Evolutionary conservation across 2,888 invertebrate species (phyloP).

Genomic region (Drosophila borealis): DNA sequence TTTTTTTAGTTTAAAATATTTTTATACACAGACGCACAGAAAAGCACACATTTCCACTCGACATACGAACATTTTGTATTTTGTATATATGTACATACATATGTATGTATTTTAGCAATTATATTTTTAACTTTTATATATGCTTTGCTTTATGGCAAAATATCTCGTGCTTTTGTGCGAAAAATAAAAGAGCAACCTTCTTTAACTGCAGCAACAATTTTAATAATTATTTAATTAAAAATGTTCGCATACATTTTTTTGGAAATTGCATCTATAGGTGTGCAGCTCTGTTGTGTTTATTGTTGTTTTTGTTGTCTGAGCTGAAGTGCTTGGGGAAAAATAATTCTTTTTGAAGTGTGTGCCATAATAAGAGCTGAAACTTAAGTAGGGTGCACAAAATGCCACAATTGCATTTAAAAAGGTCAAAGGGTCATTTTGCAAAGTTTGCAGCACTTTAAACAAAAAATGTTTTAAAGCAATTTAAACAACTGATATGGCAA

Average conservation of each 20-base stretch:
- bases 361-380: slow-evolving; percentile 17
- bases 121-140: slow-evolving; percentile 50
- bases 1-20: slow-evolving; percentile 1
- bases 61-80: slow-evolving; percentile 35
- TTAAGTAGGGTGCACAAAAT: slow-evolving; percentile 20
- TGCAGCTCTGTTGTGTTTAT: slow-evolving; percentile 11
- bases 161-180: slow-evolving; percentile 32
- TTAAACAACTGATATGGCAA: neutral
- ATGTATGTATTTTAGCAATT: slow-evolving; percentile 50
- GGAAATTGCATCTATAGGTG: slow-evolving; percentile 57
- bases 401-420: slow-evolving; percentile 27
- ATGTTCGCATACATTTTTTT: slow-evolving; percentile 44
- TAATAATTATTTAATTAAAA: slow-evolving; percentile 76
- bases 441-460: neutral
- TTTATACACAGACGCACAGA: slow-evolving; percentile 7
- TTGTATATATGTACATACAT: slow-evolving; percentile 40
- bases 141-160: slow-evolving; percentile 28
- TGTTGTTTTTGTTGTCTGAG: slow-evolving; percentile 23
- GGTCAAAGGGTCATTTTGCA: slow-evolving; percentile 42
- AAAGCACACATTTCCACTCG: neutral
- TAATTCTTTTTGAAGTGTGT: slow-evolving; percentile 63
- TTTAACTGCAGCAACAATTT: slow-evolving; percentile 67
- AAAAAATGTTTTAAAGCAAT: neutral
- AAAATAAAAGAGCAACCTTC: slow-evolving; percentile 61
- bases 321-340: slow-evolving; percentile 41